Evolutionary conservation across 2,888 invertebrate species (phyloP).

Genomic region (Heliconius erato): DNA sequence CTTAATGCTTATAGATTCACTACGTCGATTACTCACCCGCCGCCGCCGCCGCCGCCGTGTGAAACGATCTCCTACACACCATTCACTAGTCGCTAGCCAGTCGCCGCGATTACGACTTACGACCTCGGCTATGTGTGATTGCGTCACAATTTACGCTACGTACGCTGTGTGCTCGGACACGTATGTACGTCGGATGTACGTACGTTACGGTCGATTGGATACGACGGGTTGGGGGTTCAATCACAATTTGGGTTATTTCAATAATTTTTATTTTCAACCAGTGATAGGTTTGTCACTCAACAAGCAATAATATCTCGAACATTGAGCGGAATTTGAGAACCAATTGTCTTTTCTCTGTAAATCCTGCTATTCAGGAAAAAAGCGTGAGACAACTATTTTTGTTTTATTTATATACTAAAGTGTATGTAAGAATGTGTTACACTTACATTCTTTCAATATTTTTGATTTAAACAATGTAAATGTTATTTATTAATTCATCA

Average conservation of each 20-base stretch:
- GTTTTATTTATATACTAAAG: background rate
- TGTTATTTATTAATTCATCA: conserved; percentile 8
- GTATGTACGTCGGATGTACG: background rate
- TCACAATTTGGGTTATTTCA: background rate
- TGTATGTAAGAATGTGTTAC: background rate
- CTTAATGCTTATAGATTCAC: conserved; percentile 64
- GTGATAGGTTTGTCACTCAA: too few species aligned
- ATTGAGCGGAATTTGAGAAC: background rate
- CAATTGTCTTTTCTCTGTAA: background rate
- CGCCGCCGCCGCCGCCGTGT: conserved; percentile 61
- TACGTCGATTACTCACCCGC: conserved; percentile 64
- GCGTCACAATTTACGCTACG: conserved; percentile 23
- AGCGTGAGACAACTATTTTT: background rate
- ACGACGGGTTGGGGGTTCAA: background rate
- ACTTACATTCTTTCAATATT: background rate
- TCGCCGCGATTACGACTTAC: conserved; percentile 44
- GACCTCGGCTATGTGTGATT: conserved; percentile 32
- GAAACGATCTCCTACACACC: conserved; percentile 52
- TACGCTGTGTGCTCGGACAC: background rate
- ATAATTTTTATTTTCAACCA: background rate
- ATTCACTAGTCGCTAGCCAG: conserved; percentile 54
- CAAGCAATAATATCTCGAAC: too few species aligned
- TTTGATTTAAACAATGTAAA: background rate
- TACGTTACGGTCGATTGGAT: background rate
- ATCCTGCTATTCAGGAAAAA: too few species aligned